Base-by-base conservation (phyloP, 2,797 vertebrate species). In the Lindbergichthys nudifrons region DNA sequence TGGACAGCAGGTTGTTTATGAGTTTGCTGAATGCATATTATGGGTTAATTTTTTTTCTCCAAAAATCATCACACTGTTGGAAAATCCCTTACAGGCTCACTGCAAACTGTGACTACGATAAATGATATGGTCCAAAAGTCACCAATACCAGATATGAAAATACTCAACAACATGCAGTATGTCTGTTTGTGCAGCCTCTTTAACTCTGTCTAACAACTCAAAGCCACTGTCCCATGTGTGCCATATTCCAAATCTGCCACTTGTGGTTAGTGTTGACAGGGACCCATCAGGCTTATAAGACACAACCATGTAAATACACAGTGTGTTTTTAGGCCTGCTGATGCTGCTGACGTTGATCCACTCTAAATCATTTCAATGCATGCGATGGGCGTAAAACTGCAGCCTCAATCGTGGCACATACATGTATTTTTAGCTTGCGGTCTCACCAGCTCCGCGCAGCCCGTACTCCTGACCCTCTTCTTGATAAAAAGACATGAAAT, bases 401-500 rank as follows among this genome's bases (percentile, higher is more conserved):
- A 69, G 88, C 87, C 81, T 88, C 78, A 73, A 76, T 75, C 39
- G 60, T 82, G 63, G 85, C 76, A 74, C 80, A 75, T 85, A 62
- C 77, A 84, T 85, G 61, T 91, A 92, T 93, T 94, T 92, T 92
- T 93, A 92, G 89, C 75, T 65, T 85, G 91, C 0, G 82, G 91
- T 90, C 73, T 68, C 36, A 43, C 74, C 41, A 69, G 85, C 77
- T 78, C 77, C 57, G 84, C 60, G 5, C 78, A 64, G 74, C 79
- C 77, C n/a, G 10, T 57, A 65, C 79, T 83, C 58, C 76, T 76
- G 77, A 83, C 89, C 87, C 87, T 93, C 87, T 80, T 90, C 76
- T 75, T 90, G 91, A 93, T 92, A 94, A 91, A 91, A 91, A 87
- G 84, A 90, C 89, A 89, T 90, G 85, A 93, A 91, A 92, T 88